Evolutionary conservation across 2,888 invertebrate species (phyloP).

Genomic region (Tenthredo livida): DNA sequence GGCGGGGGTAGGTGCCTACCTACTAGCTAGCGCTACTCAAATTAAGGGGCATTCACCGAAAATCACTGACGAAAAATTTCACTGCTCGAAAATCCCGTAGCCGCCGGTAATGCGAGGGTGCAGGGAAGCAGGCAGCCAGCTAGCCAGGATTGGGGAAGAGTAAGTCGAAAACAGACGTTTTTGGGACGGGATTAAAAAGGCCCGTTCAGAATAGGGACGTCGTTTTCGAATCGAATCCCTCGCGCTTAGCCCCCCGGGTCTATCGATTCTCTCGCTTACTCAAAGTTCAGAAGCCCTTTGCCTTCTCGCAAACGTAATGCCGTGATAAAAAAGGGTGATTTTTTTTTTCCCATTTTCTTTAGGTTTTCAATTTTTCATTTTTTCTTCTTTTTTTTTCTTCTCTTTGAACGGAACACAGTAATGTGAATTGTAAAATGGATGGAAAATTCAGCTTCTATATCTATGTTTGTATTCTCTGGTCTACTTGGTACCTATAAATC

Average conservation of each 20-base stretch:
- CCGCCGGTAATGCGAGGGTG: constrained; percentile 41
- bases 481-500: constrained; percentile 14
- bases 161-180: constrained; percentile 52
- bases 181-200: constrained; percentile 46
- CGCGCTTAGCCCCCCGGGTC: constrained; percentile 20
- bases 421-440: background rate
- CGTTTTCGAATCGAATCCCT: constrained; percentile 33
- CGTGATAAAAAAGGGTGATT: background rate
- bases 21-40: constrained; percentile 61
- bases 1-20: constrained; percentile 18
- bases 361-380: background rate
- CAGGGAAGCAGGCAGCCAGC: background rate
- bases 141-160: background rate
- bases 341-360: background rate
- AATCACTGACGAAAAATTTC: constrained; percentile 61
- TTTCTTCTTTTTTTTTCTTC: background rate
- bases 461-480: background rate
- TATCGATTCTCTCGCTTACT: constrained; percentile 28
- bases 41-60: constrained; percentile 69
- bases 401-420: background rate
- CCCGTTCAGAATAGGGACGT: constrained; percentile 39
- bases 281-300: background rate
- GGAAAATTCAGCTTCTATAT: background rate
- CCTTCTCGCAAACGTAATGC: background rate
- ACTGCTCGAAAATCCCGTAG: constrained; percentile 48